Conservation (phyloP, 2,888 invertebrate genomes). For the Neuroscelio doddi region DNA sequence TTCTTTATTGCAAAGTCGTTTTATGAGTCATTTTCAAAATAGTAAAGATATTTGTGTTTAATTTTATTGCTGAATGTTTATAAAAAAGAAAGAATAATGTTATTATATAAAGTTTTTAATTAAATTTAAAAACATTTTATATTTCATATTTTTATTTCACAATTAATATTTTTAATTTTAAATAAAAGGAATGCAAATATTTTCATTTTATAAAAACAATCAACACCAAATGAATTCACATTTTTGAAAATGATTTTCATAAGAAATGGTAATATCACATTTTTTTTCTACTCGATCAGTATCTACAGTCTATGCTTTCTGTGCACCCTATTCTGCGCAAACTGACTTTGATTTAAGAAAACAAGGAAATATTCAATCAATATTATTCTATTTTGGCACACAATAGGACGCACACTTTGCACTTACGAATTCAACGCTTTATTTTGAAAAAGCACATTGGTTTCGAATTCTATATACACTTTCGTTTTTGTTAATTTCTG, state of each 20-base stretch:
- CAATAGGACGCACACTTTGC: slow-evolving; percentile 16
- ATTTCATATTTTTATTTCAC: too few species aligned
- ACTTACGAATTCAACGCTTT: slow-evolving; percentile 3
- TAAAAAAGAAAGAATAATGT: too few species aligned
- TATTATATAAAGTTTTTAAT: too few species aligned
- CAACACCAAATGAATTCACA: not conserved
- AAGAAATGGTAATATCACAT: slow-evolving; percentile 60
- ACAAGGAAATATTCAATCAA: slow-evolving; percentile 9
- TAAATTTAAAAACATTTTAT: too few species aligned
- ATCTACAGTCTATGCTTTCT: slow-evolving; percentile 20
- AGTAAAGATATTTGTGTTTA: too few species aligned
- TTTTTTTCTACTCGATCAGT: slow-evolving; percentile 39
- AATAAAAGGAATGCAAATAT: too few species aligned
- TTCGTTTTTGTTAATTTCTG: slow-evolving; percentile 11
- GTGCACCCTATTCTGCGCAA: slow-evolving; percentile 31
- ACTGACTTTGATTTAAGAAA: slow-evolving; percentile 17
- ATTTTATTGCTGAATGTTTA: too few species aligned
- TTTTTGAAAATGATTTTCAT: slow-evolving; percentile 51
- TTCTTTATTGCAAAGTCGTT: slow-evolving; percentile 27
- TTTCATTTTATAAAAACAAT: too few species aligned
- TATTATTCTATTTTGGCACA: too few species aligned
- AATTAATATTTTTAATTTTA: too few species aligned
- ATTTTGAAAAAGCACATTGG: slow-evolving; percentile 13
- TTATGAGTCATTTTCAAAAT: too few species aligned
- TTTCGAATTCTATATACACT: slow-evolving; percentile 27